A percentile compares a stretch with the other conserved stretches of the same genome.
Evolutionary conservation across 2,888 invertebrate genomes (phyloP).

Genomic region (Mylabris sibirica): DNA sequence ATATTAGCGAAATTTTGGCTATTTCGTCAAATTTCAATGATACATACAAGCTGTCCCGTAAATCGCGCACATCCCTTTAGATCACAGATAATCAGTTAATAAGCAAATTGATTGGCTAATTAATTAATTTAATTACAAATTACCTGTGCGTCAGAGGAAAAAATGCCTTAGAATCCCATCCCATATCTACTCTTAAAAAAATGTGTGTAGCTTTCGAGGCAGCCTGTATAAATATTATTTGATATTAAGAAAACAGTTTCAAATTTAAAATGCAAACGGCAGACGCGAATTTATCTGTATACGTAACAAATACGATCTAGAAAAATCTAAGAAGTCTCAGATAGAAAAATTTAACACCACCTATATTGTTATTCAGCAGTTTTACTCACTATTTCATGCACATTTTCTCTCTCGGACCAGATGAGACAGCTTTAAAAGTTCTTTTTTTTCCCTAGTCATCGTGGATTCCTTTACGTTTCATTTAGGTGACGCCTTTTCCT

Average conservation of each 20-base stretch:
- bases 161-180: too few species aligned
- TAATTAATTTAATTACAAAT: too few species aligned
- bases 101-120: too few species aligned
- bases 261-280: conserved; percentile 26
- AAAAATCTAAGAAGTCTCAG: conserved; percentile 34
- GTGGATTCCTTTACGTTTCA: conserved; percentile 32
- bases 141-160: too few species aligned
- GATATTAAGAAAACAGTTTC: not conserved
- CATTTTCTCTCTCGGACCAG: conserved; percentile 30
- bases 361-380: conserved; percentile 34
- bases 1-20: not conserved
- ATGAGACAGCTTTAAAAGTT: conserved; percentile 39
- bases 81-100: too few species aligned
- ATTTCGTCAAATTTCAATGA: conserved; percentile 17
- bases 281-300: conserved; percentile 38
- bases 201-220: too few species aligned
- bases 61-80: too few species aligned
- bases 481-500: conserved; percentile 40
- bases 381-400: conserved; percentile 35
- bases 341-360: conserved; percentile 33
- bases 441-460: conserved; percentile 33
- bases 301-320: conserved; percentile 14
- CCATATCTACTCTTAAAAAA: too few species aligned
- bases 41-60: too few species aligned
- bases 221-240: not conserved